phyloP scores from a whole-genome alignment of 2,797 vertebrate genomes.

The Capromys pilorides region DNA sequence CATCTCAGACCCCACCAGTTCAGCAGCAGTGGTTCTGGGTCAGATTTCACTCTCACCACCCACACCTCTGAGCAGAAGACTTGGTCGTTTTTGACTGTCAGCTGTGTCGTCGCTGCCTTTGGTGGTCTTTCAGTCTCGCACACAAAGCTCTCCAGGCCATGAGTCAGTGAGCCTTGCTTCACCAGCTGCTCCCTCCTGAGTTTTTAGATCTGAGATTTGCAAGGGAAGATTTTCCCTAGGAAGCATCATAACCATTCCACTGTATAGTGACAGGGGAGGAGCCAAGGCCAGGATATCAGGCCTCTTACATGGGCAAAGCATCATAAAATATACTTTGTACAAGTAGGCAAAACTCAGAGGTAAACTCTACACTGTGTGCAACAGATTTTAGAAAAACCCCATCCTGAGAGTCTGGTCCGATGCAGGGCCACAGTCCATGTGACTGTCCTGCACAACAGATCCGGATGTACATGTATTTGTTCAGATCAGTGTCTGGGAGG shows the following conservation, averaged over 20 bases:
- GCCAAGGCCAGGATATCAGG: background rate
- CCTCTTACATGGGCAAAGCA: background rate
- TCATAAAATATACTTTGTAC: background rate
- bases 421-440: background rate
- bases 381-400: background rate
- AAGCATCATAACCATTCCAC: background rate
- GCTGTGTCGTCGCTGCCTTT: accelerated
- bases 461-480: background rate
- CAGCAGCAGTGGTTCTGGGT: background rate
- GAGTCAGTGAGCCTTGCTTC: background rate
- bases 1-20: slow-evolving; percentile 3
- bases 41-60: background rate
- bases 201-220: background rate
- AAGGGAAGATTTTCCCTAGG: too few species aligned
- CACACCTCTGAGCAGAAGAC: background rate
- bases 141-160: background rate
- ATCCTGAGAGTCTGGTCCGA: background rate
- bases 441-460: background rate
- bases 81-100: background rate
- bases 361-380: background rate
- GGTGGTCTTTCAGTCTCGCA: background rate
- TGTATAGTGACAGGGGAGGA: background rate
- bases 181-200: background rate
- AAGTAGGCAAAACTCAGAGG: background rate
- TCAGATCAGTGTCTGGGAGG: background rate